phyloP scores from a whole-genome alignment of 2,888 invertebrate genomes.

The Parochlus steinenii region DNA sequence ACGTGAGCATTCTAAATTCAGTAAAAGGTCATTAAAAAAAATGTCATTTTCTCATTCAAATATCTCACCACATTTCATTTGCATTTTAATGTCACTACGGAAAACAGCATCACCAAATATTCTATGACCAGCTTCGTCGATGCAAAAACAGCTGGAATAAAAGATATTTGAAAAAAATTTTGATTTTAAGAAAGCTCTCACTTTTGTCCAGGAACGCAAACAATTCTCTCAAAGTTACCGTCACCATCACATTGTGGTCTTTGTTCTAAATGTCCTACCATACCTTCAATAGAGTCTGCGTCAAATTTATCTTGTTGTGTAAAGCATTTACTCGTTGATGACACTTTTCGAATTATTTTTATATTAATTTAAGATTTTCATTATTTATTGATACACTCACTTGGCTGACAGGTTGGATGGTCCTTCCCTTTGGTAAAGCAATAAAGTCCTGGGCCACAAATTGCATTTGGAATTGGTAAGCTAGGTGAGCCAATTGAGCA shows the following conservation, averaged over 20 bases:
- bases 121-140: constrained; percentile 39
- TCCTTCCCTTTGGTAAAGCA: constrained; percentile 27
- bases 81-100: constrained; percentile 26
- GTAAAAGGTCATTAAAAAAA: constrained; percentile 8
- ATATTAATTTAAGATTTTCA: background rate
- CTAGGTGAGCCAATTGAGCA: constrained; percentile 38
- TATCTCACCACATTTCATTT: constrained; percentile 41
- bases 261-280: constrained; percentile 36
- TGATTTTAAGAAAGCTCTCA: too few species aligned
- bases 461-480: constrained; percentile 33
- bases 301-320: constrained; percentile 30
- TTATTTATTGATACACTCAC: constrained; percentile 26
- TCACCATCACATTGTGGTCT: constrained; percentile 44
- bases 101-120: constrained; percentile 48
- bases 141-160: constrained; percentile 43
- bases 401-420: constrained; percentile 31
- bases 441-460: constrained; percentile 41
- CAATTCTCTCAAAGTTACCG: constrained; percentile 38
- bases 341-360: constrained; percentile 14
- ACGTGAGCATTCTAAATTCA: constrained; percentile 38
- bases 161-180: too few species aligned
- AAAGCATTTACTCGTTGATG: constrained; percentile 15
- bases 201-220: constrained; percentile 50
- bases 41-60: background rate
- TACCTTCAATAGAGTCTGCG: constrained; percentile 29